Conservation (phyloP, 2,797 vertebrate species). For the Myotis vivesi region DNA sequence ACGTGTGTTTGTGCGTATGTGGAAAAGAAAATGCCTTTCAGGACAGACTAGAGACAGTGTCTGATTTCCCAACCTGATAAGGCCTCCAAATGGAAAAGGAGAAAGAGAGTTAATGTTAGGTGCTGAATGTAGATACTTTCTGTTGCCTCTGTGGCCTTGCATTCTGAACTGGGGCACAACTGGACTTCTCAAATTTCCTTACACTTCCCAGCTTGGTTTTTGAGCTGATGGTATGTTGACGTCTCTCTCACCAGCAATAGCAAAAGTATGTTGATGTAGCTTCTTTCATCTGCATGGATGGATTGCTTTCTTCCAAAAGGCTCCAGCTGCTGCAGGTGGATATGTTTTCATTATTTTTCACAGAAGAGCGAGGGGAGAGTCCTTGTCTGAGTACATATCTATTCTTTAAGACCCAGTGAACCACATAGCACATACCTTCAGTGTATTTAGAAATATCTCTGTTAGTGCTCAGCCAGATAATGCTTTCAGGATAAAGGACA, state of each 20-base stretch:
- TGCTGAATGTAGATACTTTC: constrained; percentile 85
- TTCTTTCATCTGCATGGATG: constrained; percentile 35
- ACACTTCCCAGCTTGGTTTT: constrained; percentile 66
- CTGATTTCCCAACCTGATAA: constrained; percentile 73
- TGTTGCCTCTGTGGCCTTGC: constrained; percentile 81
- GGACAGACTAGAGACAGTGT: constrained; percentile 46
- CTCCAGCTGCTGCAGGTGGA: background rate
- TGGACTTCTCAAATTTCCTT: constrained; percentile 84
- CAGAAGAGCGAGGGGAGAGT: background rate
- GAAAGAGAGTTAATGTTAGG: constrained; percentile 83
- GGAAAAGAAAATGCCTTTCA: constrained; percentile 39
- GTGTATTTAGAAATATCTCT: background rate
- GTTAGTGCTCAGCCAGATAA: background rate
- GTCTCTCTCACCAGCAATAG: constrained; percentile 37
- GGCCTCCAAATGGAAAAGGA: constrained; percentile 80
- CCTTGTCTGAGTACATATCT: background rate
- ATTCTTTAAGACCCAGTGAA: background rate
- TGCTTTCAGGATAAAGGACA: background rate
- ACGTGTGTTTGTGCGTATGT: constrained; percentile 22
- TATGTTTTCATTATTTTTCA: constrained; percentile 49
- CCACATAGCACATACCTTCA: background rate
- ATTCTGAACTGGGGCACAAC: constrained; percentile 69
- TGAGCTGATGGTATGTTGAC: constrained; percentile 70
- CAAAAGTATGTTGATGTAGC: constrained; percentile 29
- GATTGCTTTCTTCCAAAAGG: constrained; percentile 47